These are phyloP conservation scores for Python bivittatus DNA, from an alignment of 2,113 vertebrate species.

Conservation along the genomic window DNA sequence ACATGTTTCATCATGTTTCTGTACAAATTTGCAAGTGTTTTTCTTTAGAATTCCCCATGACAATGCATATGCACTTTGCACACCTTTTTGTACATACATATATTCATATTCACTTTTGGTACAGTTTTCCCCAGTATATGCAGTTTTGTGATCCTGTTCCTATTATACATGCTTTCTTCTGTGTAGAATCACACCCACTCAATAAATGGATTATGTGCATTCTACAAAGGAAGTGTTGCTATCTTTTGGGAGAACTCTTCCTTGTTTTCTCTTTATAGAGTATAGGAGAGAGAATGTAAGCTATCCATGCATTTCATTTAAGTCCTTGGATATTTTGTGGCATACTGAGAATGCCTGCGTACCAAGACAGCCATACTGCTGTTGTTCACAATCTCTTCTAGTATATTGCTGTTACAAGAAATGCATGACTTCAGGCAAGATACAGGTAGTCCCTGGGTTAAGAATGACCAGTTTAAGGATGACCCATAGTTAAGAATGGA, in stretches of 20 bases:
- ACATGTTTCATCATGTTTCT: not conserved
- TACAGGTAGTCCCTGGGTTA: too few relatives aligned
- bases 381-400: slow-evolving; percentile 25
- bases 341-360: slow-evolving; percentile 11
- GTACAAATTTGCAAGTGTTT: not conserved
- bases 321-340: slow-evolving; percentile 37
- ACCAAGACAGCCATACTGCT: slow-evolving; percentile 5
- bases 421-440: slow-evolving; percentile 12
- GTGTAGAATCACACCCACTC: not conserved
- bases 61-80: not conserved
- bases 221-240: not conserved
- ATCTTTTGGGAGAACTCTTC: not conserved
- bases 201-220: not conserved
- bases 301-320: slow-evolving; percentile 24
- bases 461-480: too few relatives aligned
- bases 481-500: too few relatives aligned
- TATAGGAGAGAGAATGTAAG: not conserved
- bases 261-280: not conserved
- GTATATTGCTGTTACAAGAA: slow-evolving; percentile 14
- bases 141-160: not conserved
- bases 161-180: not conserved
- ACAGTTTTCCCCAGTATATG: not conserved
- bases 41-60: not conserved
- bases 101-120: not conserved
- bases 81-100: not conserved